Evolutionary conservation across 1,140 invertebrate species (phyloP).

Genomic region (Atta cephalotes): DNA sequence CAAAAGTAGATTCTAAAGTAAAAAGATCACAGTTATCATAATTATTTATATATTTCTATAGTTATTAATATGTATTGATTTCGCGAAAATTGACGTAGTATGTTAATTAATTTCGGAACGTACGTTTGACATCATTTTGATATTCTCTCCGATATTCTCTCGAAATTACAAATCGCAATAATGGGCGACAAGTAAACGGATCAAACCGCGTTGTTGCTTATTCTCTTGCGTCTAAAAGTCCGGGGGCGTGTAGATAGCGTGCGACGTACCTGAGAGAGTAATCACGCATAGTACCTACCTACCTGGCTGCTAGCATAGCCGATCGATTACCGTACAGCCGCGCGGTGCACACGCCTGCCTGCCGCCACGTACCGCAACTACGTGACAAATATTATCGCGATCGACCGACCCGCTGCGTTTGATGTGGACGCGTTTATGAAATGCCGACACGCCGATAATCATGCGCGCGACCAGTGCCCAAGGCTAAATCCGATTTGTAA

Average conservation of each 20-base stretch:
- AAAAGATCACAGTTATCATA: background rate
- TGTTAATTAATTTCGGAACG: background rate
- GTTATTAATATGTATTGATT: background rate
- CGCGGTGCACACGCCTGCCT: slow-evolving; percentile 65
- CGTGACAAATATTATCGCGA: slow-evolving; percentile 79
- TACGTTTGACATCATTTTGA: background rate
- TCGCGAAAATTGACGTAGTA: background rate
- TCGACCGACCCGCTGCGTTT: slow-evolving; percentile 75
- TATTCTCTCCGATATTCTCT: background rate
- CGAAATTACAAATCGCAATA: background rate
- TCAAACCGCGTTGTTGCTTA: slow-evolving; percentile 21
- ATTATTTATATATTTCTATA: background rate
- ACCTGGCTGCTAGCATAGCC: slow-evolving; percentile 63
- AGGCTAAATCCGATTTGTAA: slow-evolving; percentile 77
- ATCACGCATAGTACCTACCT: slow-evolving; percentile 68
- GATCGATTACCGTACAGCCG: slow-evolving; percentile 76
- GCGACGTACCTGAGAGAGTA: slow-evolving; percentile 69
- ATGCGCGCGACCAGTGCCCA: slow-evolving; percentile 72
- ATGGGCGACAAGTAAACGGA: slow-evolving; percentile 18
- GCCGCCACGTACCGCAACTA: slow-evolving; percentile 75
- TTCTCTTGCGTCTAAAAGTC: slow-evolving; percentile 61
- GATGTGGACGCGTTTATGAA: slow-evolving; percentile 78
- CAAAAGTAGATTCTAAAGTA: too few species aligned
- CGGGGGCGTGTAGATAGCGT: slow-evolving; percentile 67
- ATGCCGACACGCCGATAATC: slow-evolving; percentile 77